Base-by-base conservation (phyloP, 2,888 invertebrate genomes). In the Zeuzera pyrina region DNA sequence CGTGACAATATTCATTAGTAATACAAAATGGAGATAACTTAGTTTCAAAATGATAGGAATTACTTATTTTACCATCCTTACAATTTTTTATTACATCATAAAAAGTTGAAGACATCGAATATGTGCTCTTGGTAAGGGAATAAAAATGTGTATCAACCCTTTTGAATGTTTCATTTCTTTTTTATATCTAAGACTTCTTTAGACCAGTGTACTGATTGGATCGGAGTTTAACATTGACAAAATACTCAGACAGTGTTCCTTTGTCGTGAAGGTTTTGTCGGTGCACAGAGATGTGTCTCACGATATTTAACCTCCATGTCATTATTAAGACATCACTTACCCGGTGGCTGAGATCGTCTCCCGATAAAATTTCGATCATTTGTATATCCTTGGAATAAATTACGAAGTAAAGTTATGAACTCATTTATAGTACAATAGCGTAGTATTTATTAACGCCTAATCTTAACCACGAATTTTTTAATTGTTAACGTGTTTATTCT, bases 291-390 rank as follows among this genome's bases (percentile, higher is more conserved):
- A 81, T 81, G 61, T 61, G 55, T 70, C 72, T 64, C 67, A 64
- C 68, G 79, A 81, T 76, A 77, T 77, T 66, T 64, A 68, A 66
- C 65, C 68, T 71, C 66, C n/a, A 49, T 66, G 76, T 78, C 74
- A 78, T 77, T 79, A 79, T 81, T 76, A 78, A 79, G 79, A 81
- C 78, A 72, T 81, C 78, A 76, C 76, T 72, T 79, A 70, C 74
- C 68, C 78, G 76, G 78, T 81, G 79, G 81, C 76, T 69, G 56
- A 71, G 79, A 78, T 78, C 55, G 47, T 41, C 54, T 41, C 42
- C 42, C 49, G 79, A 81, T 79, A 69, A 73, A 49, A 64, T 57
- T 63, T 66, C 58, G 53, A 57, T 69, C 66, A 70, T 78, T 74
- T 71, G 66, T 73, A 65, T 62, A 45, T 29, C 22, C 53, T 38